phyloP scores from a whole-genome alignment of 2,113 vertebrate species.

The Buteo buteo region DNA sequence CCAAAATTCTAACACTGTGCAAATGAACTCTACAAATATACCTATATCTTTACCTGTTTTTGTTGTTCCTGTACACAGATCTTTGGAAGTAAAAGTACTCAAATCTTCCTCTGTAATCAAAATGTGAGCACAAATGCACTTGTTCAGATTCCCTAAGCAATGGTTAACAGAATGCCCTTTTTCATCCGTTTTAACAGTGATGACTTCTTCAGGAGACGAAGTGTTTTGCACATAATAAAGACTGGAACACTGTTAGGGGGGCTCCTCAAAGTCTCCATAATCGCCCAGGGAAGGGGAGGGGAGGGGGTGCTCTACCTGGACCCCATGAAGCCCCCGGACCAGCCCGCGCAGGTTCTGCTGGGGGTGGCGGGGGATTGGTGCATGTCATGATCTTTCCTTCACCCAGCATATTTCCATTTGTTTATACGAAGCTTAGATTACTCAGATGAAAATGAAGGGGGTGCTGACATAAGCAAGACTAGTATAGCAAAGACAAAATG shows the following conservation, averaged over 20 bases:
- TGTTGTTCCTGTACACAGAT: not conserved
- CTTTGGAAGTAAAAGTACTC: not conserved
- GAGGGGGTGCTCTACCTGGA: not conserved
- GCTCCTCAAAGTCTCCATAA: not conserved
- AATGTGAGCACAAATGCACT: not conserved
- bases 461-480: not conserved
- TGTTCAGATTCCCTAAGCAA: not conserved
- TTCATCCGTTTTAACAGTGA: not conserved
- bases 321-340: fast-evolving
- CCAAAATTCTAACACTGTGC: not conserved
- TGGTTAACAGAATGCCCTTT: not conserved
- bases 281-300: not conserved
- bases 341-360: not conserved
- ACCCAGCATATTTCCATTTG: not conserved
- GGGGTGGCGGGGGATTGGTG: too few species aligned
- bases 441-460: not conserved
- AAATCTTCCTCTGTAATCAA: not conserved
- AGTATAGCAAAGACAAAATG: not conserved
- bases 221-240: not conserved
- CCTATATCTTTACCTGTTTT: not conserved
- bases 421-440: not conserved
- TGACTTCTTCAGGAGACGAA: not conserved
- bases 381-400: not conserved
- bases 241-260: not conserved
- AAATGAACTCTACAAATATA: not conserved